These are phyloP conservation scores for Tyrannus savana DNA, from an alignment of 2,113 vertebrate genomes.

Conservation along the genomic window DNA sequence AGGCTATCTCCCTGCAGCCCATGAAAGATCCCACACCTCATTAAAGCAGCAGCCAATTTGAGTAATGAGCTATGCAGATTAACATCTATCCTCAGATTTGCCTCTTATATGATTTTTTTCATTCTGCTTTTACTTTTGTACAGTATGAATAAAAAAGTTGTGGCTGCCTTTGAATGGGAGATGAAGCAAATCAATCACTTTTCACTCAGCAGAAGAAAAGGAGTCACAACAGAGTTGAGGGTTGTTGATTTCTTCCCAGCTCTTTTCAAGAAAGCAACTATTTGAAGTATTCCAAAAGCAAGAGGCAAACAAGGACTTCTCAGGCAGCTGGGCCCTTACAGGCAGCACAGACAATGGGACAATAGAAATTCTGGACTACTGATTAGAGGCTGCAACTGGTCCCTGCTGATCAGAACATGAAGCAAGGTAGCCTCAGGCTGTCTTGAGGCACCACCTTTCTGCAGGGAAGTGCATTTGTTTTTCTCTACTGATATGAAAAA, in stretches of 20 bases:
- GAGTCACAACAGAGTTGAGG: not conserved
- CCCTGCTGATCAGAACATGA: not conserved
- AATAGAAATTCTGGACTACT: not conserved
- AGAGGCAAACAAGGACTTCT: not conserved
- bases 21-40: not conserved
- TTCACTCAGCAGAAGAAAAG: not conserved
- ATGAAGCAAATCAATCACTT: slow-evolving; percentile 14
- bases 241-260: not conserved
- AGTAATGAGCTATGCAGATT: not conserved
- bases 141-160: not conserved
- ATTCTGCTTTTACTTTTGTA: not conserved
- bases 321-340: not conserved
- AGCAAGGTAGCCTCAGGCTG: not conserved
- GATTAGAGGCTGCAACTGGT: not conserved
- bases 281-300: not conserved
- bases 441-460: not conserved
- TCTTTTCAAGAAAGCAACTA: not conserved
- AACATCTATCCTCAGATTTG: not conserved
- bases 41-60: not conserved
- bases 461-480: not conserved
- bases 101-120: not conserved
- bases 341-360: not conserved
- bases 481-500: not conserved
- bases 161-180: not conserved
- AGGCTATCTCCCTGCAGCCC: not conserved